Evolutionary conservation across 2,113 vertebrate genomes (phyloP).

Genomic region (Clarias batrachus): DNA sequence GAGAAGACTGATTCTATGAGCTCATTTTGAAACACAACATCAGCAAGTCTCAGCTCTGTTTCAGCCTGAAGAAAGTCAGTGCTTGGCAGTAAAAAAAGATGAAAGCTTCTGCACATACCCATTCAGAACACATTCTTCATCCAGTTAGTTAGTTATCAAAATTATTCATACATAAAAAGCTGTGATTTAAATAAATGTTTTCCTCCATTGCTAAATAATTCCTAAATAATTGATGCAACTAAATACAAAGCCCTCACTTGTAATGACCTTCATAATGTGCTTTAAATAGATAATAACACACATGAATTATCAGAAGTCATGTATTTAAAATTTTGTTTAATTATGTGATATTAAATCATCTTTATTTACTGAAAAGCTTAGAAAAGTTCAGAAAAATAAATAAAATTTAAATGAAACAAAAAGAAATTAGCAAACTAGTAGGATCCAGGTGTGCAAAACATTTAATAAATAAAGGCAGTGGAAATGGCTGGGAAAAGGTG

Average conservation of each 20-base stretch:
- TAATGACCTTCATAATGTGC: background rate
- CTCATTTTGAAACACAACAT: slow-evolving; percentile 7
- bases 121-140: background rate
- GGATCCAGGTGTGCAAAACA: background rate
- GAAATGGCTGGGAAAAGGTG: no score
- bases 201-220: background rate
- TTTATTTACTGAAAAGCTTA: background rate
- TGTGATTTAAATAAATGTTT: background rate
- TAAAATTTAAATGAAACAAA: background rate
- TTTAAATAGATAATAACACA: background rate
- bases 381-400: no score
- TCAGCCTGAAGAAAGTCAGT: background rate
- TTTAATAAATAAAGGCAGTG: no score
- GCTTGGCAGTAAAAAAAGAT: background rate
- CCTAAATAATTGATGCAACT: background rate
- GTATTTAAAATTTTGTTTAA: no score
- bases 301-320: background rate
- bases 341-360: background rate
- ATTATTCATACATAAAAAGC: background rate
- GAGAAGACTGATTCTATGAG: slow-evolving; percentile 5
- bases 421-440: background rate
- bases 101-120: background rate
- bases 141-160: background rate
- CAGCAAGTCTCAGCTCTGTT: background rate
- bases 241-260: background rate